Evolutionary conservation across 2,888 invertebrate genomes (phyloP).

Genomic region (Mythimna albipuncta): DNA sequence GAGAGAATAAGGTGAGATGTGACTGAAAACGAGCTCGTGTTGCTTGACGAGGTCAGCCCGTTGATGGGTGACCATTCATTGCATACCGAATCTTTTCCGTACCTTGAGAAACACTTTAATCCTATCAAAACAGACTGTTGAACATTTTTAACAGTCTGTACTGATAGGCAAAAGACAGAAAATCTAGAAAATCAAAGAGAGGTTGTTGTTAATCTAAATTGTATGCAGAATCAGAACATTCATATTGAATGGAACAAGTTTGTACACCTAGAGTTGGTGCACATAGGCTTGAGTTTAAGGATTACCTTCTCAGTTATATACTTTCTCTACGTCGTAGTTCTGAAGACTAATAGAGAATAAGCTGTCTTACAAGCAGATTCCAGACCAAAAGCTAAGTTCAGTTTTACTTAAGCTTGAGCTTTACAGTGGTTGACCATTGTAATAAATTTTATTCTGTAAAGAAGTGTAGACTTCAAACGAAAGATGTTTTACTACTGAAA

Average conservation of each 20-base stretch:
- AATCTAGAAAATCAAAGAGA: not conserved
- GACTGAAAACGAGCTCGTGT: too few species aligned
- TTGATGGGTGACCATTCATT: too few species aligned
- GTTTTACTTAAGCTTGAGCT: not conserved
- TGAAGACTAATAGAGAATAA: not conserved
- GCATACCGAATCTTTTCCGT: too few species aligned
- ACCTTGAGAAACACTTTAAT: too few species aligned
- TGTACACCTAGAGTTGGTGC: not conserved
- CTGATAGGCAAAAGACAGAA: too few species aligned
- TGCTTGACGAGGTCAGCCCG: too few species aligned
- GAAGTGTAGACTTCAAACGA: too few species aligned
- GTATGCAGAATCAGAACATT: slow-evolving; percentile 5
- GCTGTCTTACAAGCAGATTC: not conserved
- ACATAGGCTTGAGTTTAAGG: not conserved
- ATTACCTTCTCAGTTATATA: not conserved
- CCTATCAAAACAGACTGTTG: too few species aligned
- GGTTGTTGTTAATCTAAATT: slow-evolving; percentile 13
- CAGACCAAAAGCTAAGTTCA: not conserved
- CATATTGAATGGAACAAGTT: slow-evolving; percentile 3
- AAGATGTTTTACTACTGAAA: too few species aligned
- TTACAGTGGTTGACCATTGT: too few species aligned
- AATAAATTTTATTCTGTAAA: too few species aligned
- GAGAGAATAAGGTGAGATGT: not conserved
- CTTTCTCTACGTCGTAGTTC: not conserved
- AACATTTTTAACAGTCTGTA: too few species aligned